These are phyloP conservation scores for Falcaria lacertinaria DNA, from an alignment of 2,888 invertebrate species.

Conservation along the genomic window DNA sequence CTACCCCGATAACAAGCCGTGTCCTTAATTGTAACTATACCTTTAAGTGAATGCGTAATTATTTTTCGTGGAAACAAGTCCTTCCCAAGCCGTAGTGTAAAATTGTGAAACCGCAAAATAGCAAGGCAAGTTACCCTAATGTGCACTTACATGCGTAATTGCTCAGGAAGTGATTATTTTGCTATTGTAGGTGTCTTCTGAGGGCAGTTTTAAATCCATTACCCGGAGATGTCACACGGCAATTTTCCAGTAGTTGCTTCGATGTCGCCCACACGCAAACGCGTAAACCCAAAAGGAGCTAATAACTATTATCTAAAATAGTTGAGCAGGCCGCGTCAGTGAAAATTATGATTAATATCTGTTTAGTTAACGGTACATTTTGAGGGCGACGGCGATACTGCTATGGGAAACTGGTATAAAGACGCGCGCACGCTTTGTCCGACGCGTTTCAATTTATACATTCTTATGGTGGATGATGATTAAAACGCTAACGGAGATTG, in stretches of 20 bases:
- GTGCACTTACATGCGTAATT: slow-evolving; percentile 39
- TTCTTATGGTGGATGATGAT: not conserved
- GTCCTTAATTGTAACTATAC: too few species aligned
- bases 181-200: slow-evolving; percentile 59
- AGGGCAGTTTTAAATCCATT: slow-evolving; percentile 75
- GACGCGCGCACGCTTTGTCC: slow-evolving; percentile 3
- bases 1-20: too few species aligned
- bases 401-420: slow-evolving; percentile 39
- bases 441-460: slow-evolving; percentile 1
- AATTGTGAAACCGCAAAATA: slow-evolving; percentile 32
- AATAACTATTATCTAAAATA: slow-evolving; percentile 75
- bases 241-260: slow-evolving; percentile 72
- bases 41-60: too few species aligned
- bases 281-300: slow-evolving; percentile 61
- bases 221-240: slow-evolving; percentile 68
- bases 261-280: slow-evolving; percentile 66
- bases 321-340: slow-evolving; percentile 66
- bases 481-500: slow-evolving; percentile 3
- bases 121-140: slow-evolving; percentile 41
- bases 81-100: slow-evolving; percentile 2
- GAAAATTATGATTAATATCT: slow-evolving; percentile 80
- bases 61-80: not conserved
- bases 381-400: slow-evolving; percentile 22
- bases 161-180: slow-evolving; percentile 71
- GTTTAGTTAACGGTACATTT: slow-evolving; percentile 68